Evolutionary conservation across 1,140 invertebrate species (phyloP).

Genomic region (Heliconius congener): DNA sequence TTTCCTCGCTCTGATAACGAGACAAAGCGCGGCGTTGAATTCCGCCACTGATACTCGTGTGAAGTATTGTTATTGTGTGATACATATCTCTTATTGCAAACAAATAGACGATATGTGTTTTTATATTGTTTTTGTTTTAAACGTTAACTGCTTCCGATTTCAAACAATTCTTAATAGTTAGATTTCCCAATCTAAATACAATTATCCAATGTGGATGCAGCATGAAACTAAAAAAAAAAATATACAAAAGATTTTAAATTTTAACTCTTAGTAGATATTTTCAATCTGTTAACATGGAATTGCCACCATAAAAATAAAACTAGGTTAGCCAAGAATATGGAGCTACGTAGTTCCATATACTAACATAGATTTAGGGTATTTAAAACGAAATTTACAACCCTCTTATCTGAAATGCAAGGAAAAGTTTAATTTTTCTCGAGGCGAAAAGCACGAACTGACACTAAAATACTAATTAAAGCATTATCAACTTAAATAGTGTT

Average conservation of each 20-base stretch:
- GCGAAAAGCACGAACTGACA: conserved; percentile 15
- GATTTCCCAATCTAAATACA: not conserved
- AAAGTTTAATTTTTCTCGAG: conserved; percentile 12
- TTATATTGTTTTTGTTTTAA: too few relatives aligned
- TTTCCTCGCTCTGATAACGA: too few relatives aligned
- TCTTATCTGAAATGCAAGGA: conserved; percentile 9
- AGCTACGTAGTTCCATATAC: not conserved
- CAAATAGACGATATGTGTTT: too few relatives aligned
- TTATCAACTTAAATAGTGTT: conserved; percentile 20
- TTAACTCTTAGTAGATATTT: not conserved
- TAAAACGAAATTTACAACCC: conserved; percentile 2
- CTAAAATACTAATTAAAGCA: conserved; percentile 17
- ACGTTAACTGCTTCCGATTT: too few relatives aligned
- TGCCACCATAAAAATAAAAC: not conserved
- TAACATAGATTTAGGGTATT: not conserved
- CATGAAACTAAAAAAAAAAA: not conserved
- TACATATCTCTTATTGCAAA: too few relatives aligned
- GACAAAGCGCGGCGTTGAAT: too few relatives aligned
- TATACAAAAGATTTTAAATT: not conserved
- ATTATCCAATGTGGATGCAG: not conserved
- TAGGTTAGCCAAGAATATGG: conserved; percentile 9
- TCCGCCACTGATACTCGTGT: too few relatives aligned
- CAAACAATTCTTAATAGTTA: too few relatives aligned
- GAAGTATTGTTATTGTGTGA: too few relatives aligned
- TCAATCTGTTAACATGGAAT: not conserved